Evolutionary conservation across 2,113 vertebrate genomes (phyloP), one percentile per base, ranked within the genome.

Genomic region (Aythya baeri): DNA sequence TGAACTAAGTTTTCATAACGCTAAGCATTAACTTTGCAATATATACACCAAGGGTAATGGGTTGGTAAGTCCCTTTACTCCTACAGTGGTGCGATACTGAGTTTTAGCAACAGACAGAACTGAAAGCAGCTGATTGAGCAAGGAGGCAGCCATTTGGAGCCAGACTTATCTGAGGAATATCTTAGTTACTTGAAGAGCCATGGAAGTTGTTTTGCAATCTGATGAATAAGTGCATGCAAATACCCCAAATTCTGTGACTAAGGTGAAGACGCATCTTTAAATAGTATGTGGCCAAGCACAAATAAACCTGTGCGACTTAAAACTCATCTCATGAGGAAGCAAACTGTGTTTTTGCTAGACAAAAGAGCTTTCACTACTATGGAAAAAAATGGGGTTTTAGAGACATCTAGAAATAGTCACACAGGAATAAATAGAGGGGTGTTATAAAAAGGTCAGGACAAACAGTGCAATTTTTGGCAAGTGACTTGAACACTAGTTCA

Each of bases 351-450:
- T 91, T 4, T 63, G 7, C 9, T 57, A 41, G 89, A 96, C 89
- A 96, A 86, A 87, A 77, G 52, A 74, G 76, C 89, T 84, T 95
- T 95, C 79, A 97, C 79, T 11, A 43, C 52, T 21, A n/a, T 17
- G 23, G 80, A 88, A 89, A 84, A 76, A 49, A 46, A 44, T 44
- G 34, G 11, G 61, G 62, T 26, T 26, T 86, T 86, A 58, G 66
- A 85, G 44, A 46, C 63, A 86, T 32, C 93, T 92, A 95, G 88
- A 96, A 97, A 96, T 88, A 96, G 92, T 23, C 89, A 65, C 43
- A 43, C 11, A 68, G 83, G 71, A 93, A 81, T 83, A 96, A 96
- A 94, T 0, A 95, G 23, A 80, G 46, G 94, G 12, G 71, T 55
- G 49, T 77, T 96, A 75, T 75, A 59, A 93, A 85, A 82, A 93